Evolutionary conservation across 2,797 vertebrate genomes (phyloP).

Genomic region (Gallinago nigripennis): DNA sequence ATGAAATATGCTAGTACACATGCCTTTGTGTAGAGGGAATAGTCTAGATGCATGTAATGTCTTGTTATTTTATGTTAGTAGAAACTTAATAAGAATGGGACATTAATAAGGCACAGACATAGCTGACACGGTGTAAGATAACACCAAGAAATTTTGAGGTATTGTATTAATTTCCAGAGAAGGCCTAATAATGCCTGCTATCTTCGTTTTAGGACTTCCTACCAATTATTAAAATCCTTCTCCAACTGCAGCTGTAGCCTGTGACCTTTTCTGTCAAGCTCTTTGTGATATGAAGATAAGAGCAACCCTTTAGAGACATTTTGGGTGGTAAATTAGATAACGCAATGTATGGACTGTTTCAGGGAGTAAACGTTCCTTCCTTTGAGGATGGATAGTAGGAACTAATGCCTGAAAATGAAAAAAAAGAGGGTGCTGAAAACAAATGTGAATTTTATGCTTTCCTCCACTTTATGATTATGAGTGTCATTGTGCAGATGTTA

Average conservation of each 20-base stretch:
- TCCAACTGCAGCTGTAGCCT: neutral
- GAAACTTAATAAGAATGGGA: neutral
- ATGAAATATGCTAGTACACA: neutral
- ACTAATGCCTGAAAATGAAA: neutral
- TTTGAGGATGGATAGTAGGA: neutral
- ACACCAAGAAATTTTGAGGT: neutral
- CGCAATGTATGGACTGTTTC: neutral
- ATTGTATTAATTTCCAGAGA: neutral
- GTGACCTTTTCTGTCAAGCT: neutral
- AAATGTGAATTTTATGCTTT: neutral
- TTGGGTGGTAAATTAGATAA: neutral
- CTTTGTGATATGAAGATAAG: neutral
- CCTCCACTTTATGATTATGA: neutral
- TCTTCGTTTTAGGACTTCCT: neutral
- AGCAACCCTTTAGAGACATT: neutral
- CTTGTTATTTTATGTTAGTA: constrained; percentile 4
- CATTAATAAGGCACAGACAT: neutral
- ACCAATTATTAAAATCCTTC: neutral
- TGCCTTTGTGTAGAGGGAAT: neutral
- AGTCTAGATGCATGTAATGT: neutral
- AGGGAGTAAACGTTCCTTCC: neutral
- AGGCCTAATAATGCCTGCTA: neutral
- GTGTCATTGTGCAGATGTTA: neutral
- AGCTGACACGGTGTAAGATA: neutral
- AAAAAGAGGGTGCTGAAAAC: neutral